These are phyloP conservation scores for Danionella cerebrum DNA, from an alignment of 2,113 vertebrate species.

Conservation along the genomic window DNA sequence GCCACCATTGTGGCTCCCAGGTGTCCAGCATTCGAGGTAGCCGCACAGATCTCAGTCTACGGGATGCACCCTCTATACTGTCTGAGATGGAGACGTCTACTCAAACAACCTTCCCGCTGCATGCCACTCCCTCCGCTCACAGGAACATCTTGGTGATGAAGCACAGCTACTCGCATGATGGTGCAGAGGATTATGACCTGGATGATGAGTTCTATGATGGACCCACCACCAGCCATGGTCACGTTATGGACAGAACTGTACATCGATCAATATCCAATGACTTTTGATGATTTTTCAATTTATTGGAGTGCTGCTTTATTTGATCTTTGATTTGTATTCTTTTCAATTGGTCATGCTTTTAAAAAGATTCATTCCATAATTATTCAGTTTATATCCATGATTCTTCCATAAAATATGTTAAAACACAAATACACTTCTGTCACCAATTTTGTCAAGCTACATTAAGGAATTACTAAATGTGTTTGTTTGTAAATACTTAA, in stretches of 20 bases:
- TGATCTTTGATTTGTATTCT: conserved; percentile 10
- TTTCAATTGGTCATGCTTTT: not conserved
- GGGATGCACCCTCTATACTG: conserved; percentile 73
- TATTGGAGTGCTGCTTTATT: conserved; percentile 17
- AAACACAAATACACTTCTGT: too few species aligned
- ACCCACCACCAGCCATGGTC: conserved; percentile 78
- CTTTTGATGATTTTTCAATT: conserved; percentile 59
- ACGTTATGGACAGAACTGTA: conserved; percentile 77
- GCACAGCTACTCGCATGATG: conserved; percentile 93
- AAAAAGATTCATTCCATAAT: too few species aligned
- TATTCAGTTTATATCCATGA: too few species aligned
- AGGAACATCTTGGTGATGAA: conserved; percentile 93
- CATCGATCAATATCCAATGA: conserved; percentile 86
- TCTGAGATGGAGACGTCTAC: conserved; percentile 71
- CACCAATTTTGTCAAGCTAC: too few species aligned
- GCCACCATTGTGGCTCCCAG: conserved; percentile 95
- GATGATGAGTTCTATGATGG: conserved; percentile 82
- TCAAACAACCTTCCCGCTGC: conserved; percentile 58
- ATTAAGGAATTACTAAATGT: too few species aligned
- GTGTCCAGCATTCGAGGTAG: conserved; percentile 83
- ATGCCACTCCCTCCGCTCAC: conserved; percentile 63
- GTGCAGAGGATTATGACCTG: conserved; percentile 75
- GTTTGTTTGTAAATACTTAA: too few species aligned
- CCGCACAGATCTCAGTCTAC: conserved; percentile 88
- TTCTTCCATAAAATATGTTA: too few species aligned